phyloP scores from a whole-genome alignment of 2,113 vertebrate genomes.

The Scatophagus argus region DNA sequence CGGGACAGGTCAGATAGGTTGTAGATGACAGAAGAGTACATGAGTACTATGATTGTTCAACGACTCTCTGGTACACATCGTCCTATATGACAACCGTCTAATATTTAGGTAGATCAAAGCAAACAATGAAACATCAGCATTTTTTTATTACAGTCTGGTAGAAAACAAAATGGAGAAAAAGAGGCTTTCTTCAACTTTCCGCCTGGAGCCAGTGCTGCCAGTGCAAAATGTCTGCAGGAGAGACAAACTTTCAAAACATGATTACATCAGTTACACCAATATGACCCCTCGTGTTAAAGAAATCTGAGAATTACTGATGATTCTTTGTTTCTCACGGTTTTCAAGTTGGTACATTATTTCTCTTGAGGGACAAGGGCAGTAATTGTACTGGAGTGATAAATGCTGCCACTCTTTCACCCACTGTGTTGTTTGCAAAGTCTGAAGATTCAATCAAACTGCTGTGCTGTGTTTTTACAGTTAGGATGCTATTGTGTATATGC shows the following conservation, averaged over 20 bases:
- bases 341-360: constrained; percentile 61
- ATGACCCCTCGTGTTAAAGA: constrained; percentile 24
- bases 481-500: neutral
- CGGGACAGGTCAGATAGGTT: neutral
- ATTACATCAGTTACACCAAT: neutral
- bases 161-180: neutral
- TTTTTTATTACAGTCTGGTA: neutral
- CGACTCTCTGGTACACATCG: neutral
- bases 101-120: neutral
- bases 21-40: constrained; percentile 2
- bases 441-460: constrained; percentile 37
- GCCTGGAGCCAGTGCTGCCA: neutral
- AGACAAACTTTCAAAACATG: neutral
- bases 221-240: constrained; percentile 12
- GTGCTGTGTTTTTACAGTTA: constrained; percentile 51
- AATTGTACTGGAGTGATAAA: neutral
- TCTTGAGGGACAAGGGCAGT: constrained; percentile 27
- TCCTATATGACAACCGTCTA: neutral
- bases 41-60: neutral
- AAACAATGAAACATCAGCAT: neutral
- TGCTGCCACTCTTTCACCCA: constrained; percentile 21
- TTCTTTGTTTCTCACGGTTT: constrained; percentile 36
- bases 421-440: constrained; percentile 40
- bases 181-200: neutral
- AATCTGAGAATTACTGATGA: constrained; percentile 35